Percentiles rank a stretch among this genome's conserved stretches.
Evolutionary conservation across 2,888 invertebrate species (phyloP).

Genomic region (Watsonalla cultraria): DNA sequence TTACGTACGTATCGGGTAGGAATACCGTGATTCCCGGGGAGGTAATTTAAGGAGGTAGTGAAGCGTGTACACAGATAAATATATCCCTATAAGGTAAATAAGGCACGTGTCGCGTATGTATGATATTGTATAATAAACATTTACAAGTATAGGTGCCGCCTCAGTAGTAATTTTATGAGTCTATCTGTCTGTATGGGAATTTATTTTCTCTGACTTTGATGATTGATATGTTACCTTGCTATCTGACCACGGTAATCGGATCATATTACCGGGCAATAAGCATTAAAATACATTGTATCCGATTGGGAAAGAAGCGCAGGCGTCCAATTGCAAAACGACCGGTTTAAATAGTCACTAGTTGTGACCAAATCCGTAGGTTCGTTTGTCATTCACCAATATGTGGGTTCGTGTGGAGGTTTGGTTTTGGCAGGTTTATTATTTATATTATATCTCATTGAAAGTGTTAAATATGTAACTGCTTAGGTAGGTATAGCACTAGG

Average conservation of each 20-base stretch:
- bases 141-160: no score
- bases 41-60: no score
- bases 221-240: background rate
- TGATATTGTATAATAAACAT: no score
- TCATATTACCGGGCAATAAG: background rate
- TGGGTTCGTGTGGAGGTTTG: background rate
- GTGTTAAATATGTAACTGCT: no score
- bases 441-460: no score
- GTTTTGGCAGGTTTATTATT: background rate
- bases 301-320: background rate
- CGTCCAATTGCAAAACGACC: background rate
- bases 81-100: no score
- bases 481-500: no score
- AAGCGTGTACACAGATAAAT: no score
- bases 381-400: background rate
- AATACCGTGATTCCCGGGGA: background rate
- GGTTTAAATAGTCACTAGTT: background rate
- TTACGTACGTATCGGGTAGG: background rate
- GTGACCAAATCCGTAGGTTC: background rate
- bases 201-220: background rate
- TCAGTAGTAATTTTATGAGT: no score
- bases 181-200: background rate
- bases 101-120: no score
- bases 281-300: background rate
- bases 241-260: background rate